Conservation (phyloP, 1,140 invertebrate genomes). For the Alviniconcha marisindica region DNA sequence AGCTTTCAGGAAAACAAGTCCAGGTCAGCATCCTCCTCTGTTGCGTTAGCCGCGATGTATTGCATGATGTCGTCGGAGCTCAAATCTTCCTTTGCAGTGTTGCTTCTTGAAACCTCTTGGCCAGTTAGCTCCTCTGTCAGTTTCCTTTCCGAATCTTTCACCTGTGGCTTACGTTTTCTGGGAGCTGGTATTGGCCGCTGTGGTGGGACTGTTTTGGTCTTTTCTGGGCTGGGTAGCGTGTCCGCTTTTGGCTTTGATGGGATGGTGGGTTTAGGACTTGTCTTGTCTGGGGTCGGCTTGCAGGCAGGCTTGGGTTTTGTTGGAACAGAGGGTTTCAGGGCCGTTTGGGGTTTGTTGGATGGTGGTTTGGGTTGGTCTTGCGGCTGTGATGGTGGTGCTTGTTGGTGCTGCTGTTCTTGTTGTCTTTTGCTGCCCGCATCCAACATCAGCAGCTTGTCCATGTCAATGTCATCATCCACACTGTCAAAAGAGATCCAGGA, state of each 20-base stretch:
- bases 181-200: constrained; percentile 26
- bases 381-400: background rate
- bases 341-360: background rate
- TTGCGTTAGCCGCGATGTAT: constrained; percentile 34
- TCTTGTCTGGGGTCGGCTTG: background rate
- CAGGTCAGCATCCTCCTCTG: constrained; percentile 6
- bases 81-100: background rate
- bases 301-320: constrained; percentile 28
- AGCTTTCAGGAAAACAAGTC: constrained; percentile 40
- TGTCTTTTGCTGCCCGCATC: background rate
- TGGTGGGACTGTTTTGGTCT: background rate
- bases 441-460: constrained; percentile 24
- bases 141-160: background rate
- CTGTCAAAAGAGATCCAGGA: background rate
- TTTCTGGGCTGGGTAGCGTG: too few relatives aligned
- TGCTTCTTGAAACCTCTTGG: background rate
- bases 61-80: constrained; percentile 38
- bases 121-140: background rate
- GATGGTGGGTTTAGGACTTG: constrained; percentile 2
- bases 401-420: background rate
- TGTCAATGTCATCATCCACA: constrained; percentile 28
- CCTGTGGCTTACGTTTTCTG: background rate
- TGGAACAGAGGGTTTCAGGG: constrained; percentile 23
- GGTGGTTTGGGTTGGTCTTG: background rate
- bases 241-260: constrained; percentile 12